Percentiles rank a stretch among this genome's conserved stretches.
Conservation (phyloP, 1,140 invertebrate genomes). For the Subanguina moxae region DNA sequence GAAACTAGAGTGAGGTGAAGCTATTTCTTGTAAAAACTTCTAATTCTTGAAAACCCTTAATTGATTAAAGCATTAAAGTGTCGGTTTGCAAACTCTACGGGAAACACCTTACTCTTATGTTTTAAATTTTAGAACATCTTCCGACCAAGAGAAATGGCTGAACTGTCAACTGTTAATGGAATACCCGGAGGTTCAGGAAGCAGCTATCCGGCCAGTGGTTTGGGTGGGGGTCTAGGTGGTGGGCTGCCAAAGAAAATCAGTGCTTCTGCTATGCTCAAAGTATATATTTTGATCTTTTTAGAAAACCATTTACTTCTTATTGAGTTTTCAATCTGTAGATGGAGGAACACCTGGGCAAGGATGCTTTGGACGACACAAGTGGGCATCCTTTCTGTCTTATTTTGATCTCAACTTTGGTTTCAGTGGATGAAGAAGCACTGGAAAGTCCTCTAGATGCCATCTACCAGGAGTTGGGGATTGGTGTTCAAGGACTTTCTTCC, state of each 20-base stretch:
- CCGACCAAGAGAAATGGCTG: constrained; percentile 12
- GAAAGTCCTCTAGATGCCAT: constrained; percentile 36
- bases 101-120: too few relatives aligned
- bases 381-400: constrained; percentile 8
- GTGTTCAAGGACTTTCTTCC: not conserved
- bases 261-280: constrained; percentile 10
- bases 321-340: not conserved
- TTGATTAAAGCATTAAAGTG: too few relatives aligned
- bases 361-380: constrained; percentile 45
- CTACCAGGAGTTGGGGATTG: constrained; percentile 30
- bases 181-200: not conserved
- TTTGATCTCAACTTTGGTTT: constrained; percentile 7
- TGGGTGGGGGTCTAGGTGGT: not conserved
- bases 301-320: not conserved
- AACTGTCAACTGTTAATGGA: not conserved
- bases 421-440: constrained; percentile 33
- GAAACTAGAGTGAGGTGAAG: too few relatives aligned
- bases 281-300: not conserved
- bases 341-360: constrained; percentile 41
- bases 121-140: constrained; percentile 11
- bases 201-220: not conserved
- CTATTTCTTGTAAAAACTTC: too few relatives aligned
- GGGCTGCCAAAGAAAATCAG: not conserved
- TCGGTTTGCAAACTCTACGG: too few relatives aligned
- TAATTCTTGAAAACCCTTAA: too few relatives aligned